Evolutionary conservation across 2,797 vertebrate genomes (phyloP).

Genomic region (Dendrocincla tyrannina): DNA sequence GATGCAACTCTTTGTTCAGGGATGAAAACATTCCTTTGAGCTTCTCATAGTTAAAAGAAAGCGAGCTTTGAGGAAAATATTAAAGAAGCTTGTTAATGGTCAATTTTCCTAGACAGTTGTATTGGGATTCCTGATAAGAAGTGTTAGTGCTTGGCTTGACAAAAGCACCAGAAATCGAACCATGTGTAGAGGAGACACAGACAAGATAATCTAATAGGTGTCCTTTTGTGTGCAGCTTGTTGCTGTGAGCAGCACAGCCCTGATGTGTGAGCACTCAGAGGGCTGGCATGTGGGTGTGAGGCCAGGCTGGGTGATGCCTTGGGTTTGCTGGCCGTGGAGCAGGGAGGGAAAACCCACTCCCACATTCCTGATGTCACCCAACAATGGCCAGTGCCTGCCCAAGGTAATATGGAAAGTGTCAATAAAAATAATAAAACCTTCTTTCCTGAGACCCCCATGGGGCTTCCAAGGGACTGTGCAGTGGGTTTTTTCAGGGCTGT

Average conservation of each 20-base stretch:
- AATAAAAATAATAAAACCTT: background rate
- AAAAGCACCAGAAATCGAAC: background rate
- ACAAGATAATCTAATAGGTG: background rate
- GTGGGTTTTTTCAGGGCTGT: background rate
- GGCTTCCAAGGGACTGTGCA: background rate
- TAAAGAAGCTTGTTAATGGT: background rate
- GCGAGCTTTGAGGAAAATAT: background rate
- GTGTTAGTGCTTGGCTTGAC: background rate
- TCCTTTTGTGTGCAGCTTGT: background rate
- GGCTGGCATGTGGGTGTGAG: background rate
- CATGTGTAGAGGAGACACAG: background rate
- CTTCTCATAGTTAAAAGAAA: background rate
- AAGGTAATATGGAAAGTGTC: accelerated
- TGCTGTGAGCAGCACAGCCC: background rate
- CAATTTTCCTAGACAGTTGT: background rate
- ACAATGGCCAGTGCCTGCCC: accelerated
- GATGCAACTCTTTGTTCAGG: background rate
- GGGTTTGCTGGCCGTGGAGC: background rate
- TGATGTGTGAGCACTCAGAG: background rate
- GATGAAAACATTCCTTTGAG: background rate
- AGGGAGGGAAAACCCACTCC: background rate
- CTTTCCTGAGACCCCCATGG: background rate
- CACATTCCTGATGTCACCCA: background rate
- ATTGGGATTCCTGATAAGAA: background rate
- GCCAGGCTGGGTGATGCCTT: background rate